Percentiles rank a stretch among this genome's conserved stretches.
These are phyloP conservation scores for Amitus sp. DNA, from an alignment of 2,888 invertebrate species.

Conservation along the genomic window DNA sequence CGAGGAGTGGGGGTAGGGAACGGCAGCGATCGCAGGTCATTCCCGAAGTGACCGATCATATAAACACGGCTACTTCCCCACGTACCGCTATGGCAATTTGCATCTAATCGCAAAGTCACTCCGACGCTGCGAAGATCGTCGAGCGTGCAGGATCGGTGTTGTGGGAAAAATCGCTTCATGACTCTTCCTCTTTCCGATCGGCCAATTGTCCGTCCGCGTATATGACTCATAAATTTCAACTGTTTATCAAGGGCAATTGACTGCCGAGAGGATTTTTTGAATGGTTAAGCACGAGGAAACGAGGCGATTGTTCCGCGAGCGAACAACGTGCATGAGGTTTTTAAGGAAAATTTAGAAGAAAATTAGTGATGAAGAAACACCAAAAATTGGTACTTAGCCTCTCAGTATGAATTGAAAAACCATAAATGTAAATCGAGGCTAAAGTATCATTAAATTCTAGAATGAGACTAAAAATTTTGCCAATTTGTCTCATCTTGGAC, in stretches of 20 bases:
- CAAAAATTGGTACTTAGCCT: too few species aligned
- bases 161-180: conserved; percentile 37
- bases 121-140: conserved; percentile 37
- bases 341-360: too few species aligned
- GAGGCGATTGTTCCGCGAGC: too few species aligned
- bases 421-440: too few species aligned
- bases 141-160: conserved; percentile 29
- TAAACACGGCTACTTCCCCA: conserved; percentile 15
- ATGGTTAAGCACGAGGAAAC: background rate
- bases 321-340: too few species aligned
- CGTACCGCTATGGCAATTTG: conserved; percentile 48
- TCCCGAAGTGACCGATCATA: conserved; percentile 24
- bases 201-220: conserved; percentile 24
- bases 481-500: too few species aligned
- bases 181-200: conserved; percentile 19
- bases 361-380: too few species aligned
- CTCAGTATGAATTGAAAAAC: too few species aligned
- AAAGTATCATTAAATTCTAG: too few species aligned
- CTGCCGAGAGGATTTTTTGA: background rate
- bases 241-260: conserved; percentile 12
- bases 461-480: too few species aligned
- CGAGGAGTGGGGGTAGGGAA: background rate
- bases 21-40: conserved; percentile 21
- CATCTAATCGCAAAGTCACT: conserved; percentile 48
- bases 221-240: conserved; percentile 22